Conservation (phyloP, 2,888 invertebrate species). For the Campaea margaritaria region DNA sequence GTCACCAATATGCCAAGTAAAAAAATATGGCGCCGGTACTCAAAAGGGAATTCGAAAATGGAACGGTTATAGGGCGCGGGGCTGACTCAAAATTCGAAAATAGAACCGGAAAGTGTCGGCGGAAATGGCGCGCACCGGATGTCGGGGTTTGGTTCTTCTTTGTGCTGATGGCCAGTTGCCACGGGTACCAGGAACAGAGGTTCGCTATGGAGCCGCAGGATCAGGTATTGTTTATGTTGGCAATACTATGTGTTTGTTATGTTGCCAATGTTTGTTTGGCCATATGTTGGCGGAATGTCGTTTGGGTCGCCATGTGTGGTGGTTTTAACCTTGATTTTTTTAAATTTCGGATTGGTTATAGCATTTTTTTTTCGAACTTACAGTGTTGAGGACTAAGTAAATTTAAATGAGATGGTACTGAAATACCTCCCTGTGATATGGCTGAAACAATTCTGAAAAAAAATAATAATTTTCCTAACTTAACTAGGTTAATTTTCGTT, state of each 20-base stretch:
- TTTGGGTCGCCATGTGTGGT: slow-evolving; percentile 12
- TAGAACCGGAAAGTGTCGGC: slow-evolving; percentile 64
- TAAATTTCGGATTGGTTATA: no score
- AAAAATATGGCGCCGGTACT: slow-evolving; percentile 71
- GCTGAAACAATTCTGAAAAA: no score
- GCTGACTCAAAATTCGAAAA: slow-evolving; percentile 67
- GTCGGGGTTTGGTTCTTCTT: slow-evolving; percentile 67
- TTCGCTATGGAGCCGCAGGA: slow-evolving; percentile 97
- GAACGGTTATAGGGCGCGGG: slow-evolving; percentile 66
- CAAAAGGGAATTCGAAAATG: slow-evolving; percentile 61
- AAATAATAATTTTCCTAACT: no score
- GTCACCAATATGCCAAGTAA: slow-evolving; percentile 71
- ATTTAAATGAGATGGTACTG: no score
- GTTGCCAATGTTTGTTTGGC: slow-evolving; percentile 6
- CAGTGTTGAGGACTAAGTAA: no score
- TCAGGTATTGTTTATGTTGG: slow-evolving; percentile 67
- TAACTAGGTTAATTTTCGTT: no score
- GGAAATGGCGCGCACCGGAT: slow-evolving; percentile 67
- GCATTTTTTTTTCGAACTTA: no score
- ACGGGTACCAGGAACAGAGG: slow-evolving; percentile 88
- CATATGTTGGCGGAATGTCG: slow-evolving; percentile 17
- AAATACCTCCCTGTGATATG: no score
- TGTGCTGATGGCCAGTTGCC: slow-evolving; percentile 65
- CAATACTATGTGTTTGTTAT: slow-evolving; percentile 20
- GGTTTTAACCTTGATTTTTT: not conserved